These are phyloP conservation scores for Pseudochirops cupreus DNA, from an alignment of 2,797 vertebrate genomes.

Conservation along the genomic window DNA sequence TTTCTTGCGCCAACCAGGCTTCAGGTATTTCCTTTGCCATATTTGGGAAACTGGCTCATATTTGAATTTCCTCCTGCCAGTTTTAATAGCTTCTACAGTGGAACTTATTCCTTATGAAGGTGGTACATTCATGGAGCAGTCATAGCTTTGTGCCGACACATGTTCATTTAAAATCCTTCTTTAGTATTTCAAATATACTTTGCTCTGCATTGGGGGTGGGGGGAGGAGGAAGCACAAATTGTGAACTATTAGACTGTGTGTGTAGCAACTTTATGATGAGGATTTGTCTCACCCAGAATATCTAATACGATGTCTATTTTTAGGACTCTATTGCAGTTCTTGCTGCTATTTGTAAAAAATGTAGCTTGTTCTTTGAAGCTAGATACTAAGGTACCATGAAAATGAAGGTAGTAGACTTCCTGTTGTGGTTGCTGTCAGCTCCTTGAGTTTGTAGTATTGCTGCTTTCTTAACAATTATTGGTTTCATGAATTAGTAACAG, in stretches of 20 bases:
- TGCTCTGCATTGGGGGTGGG: fast-evolving
- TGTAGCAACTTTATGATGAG: conserved; percentile 40
- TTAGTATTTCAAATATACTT: conserved; percentile 35
- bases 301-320: conserved; percentile 50
- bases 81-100: conserved; percentile 22
- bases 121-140: conserved; percentile 38
- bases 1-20: not conserved
- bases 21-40: not conserved
- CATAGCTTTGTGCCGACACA: conserved; percentile 17
- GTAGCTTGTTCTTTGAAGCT: conserved; percentile 40
- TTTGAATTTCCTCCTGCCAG: conserved; percentile 36
- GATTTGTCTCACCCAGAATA: conserved; percentile 53
- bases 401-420: conserved; percentile 39
- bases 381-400: conserved; percentile 44
- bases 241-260: conserved; percentile 18
- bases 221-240: not conserved
- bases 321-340: conserved; percentile 29
- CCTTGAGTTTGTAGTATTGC: conserved; percentile 46
- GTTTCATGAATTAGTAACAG: conserved; percentile 62
- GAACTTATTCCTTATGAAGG: not conserved
- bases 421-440: conserved; percentile 36
- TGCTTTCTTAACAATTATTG: conserved; percentile 58
- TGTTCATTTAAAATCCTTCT: conserved; percentile 58
- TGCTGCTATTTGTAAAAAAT: conserved; percentile 55
- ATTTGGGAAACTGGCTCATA: not conserved